Evolutionary conservation across 2,888 invertebrate genomes (phyloP), one percentile per base, ranked within the genome.

Genomic region (Microchrysa polita): DNA sequence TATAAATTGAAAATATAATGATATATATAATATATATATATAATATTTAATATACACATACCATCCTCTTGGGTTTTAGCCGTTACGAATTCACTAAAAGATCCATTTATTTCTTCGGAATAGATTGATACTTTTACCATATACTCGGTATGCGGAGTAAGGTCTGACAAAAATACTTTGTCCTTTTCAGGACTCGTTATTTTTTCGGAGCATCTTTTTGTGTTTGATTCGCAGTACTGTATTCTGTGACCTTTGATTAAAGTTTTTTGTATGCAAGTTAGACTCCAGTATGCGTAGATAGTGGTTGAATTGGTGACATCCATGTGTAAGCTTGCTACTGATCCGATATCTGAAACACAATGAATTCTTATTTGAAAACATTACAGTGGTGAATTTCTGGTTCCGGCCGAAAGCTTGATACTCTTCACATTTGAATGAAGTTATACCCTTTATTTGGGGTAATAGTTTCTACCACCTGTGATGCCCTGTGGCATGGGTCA

Each of bases 241-340:
- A 95, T 89, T 69, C 88, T 88, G 82, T 91, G 95, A 18, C 93
- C 94, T 76, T 87, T 88, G 20, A 94, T 88, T 69, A 90, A 88
- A 2, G 91, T 91, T 69, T 90, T 88, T 79, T 93, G 90, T 0
- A 91, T 89, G 81, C 94, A 94, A 75, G 92, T 92, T 77, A 94
- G 87, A 74, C 88, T 89, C 95, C 95, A 95, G 55, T 88, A 88
- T 14, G 95, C 86, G 71, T 87, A 86, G n/a, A 92, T 88, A 34
- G 83, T 86, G 34, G 85, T 85, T 9, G 89, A 83, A 14, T 84
- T 86, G 12, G 86, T 84, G 1, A 82, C 80, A 71, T 85, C 86
- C 69, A 34, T 5, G 9, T 18, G 20, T 5, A 55, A 14, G 9
- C 1, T 16, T 7, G 10, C 27, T 5, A 55, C 87, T 82, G 89